Evolutionary conservation across 2,113 vertebrate genomes (phyloP).

Genomic region (Lichenostomus cassidix): DNA sequence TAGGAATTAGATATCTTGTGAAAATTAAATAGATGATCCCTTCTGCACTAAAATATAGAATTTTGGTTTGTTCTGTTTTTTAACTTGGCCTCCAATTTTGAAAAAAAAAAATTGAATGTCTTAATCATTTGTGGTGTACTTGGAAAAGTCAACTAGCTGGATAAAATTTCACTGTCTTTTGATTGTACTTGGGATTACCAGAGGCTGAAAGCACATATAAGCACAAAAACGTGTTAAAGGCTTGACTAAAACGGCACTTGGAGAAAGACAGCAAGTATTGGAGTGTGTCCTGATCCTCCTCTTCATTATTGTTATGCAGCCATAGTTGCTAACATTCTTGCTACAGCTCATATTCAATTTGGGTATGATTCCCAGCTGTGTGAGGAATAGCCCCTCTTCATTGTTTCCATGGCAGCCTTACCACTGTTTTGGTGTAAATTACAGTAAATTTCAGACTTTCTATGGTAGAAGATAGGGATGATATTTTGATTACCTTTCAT

Average conservation of each 20-base stretch:
- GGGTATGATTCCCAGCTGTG: background rate
- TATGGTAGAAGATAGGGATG: background rate
- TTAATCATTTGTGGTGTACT: background rate
- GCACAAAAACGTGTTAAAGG: background rate
- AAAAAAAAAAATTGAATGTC: background rate
- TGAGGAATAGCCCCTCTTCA: background rate
- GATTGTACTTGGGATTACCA: background rate
- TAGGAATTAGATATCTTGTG: background rate
- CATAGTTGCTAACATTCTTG: background rate
- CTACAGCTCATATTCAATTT: background rate
- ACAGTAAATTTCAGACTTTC: background rate
- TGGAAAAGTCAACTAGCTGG: background rate
- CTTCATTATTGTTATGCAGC: background rate
- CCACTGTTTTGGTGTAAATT: background rate
- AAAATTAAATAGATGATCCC: background rate
- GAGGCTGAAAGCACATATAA: background rate
- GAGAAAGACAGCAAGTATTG: background rate
- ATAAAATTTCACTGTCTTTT: background rate
- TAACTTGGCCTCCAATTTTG: background rate
- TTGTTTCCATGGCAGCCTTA: background rate
- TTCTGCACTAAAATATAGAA: background rate
- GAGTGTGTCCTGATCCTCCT: background rate
- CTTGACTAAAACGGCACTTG: background rate
- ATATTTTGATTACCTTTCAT: background rate
- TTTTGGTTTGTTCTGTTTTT: background rate